Evolutionary conservation across 2,797 vertebrate genomes (phyloP).

Genomic region (Phyllotis vaccarum): DNA sequence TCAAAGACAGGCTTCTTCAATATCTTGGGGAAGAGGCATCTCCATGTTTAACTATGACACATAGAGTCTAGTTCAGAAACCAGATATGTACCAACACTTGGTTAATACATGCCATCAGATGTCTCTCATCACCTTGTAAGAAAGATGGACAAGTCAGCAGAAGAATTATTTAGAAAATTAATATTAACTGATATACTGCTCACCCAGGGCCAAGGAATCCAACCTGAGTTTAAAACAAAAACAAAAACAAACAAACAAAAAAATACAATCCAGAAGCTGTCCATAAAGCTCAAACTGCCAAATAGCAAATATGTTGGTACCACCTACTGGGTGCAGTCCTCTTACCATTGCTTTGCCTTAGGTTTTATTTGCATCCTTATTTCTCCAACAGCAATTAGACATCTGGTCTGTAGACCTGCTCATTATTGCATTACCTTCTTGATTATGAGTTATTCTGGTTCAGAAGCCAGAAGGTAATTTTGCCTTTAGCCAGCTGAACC

Average conservation of each 20-base stretch:
- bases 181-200: slow-evolving; percentile 44
- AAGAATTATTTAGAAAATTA: slow-evolving; percentile 5
- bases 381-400: slow-evolving; percentile 8
- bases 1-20: not conserved
- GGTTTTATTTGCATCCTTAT: slow-evolving; percentile 35
- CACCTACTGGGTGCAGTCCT: slow-evolving; percentile 57
- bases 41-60: not conserved
- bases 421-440: slow-evolving; percentile 44
- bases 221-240: slow-evolving; percentile 48
- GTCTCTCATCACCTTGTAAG: not conserved
- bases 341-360: not conserved
- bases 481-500: slow-evolving; percentile 71
- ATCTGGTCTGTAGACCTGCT: not conserved
- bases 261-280: slow-evolving; percentile 55
- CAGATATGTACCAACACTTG: not conserved
- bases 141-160: not conserved
- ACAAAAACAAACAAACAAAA: too few species aligned
- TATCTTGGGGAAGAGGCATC: not conserved
- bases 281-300: slow-evolving; percentile 31
- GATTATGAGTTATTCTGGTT: slow-evolving; percentile 57
- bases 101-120: slow-evolving; percentile 7
- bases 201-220: slow-evolving; percentile 29
- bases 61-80: slow-evolving; percentile 7
- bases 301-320: slow-evolving; percentile 48
- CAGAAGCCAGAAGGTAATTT: slow-evolving; percentile 73